A percentile compares a stretch with the other conserved stretches of the same genome.
Evolutionary conservation across 2,888 invertebrate genomes (phyloP).

Genomic region (Sesia bembeciformis): DNA sequence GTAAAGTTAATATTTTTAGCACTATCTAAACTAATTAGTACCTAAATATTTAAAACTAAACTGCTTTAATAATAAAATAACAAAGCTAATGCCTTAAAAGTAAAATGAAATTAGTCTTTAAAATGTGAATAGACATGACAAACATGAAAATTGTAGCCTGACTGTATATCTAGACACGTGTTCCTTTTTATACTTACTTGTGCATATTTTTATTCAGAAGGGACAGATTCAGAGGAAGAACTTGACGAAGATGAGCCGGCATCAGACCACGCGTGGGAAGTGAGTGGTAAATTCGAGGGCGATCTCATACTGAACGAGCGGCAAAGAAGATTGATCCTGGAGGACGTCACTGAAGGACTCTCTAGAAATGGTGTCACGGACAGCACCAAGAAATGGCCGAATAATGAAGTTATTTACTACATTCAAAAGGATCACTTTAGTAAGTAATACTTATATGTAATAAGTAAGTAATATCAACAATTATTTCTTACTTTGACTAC

Average conservation of each 20-base stretch:
- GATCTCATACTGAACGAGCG: slow-evolving; percentile 64
- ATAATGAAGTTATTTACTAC: slow-evolving; percentile 59
- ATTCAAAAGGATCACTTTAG: slow-evolving; percentile 63
- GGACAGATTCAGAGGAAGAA: slow-evolving; percentile 24
- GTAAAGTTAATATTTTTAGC: too few species aligned
- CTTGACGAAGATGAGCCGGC: slow-evolving; percentile 44
- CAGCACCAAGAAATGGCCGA: slow-evolving; percentile 60
- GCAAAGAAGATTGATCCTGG: slow-evolving; percentile 55
- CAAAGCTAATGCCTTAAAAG: too few species aligned
- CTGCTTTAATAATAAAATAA: too few species aligned
- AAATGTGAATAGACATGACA: too few species aligned
- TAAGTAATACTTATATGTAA: slow-evolving; percentile 30
- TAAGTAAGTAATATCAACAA: too few species aligned
- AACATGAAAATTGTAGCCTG: too few species aligned
- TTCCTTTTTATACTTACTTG: too few species aligned
- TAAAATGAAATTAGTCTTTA: too few species aligned
- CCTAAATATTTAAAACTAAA: too few species aligned
- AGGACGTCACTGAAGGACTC: slow-evolving; percentile 54
- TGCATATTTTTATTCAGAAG: background rate
- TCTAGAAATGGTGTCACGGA: slow-evolving; percentile 60
- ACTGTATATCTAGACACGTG: too few species aligned
- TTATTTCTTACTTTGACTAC: too few species aligned
- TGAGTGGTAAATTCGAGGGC: slow-evolving; percentile 70
- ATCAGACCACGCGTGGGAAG: slow-evolving; percentile 64
- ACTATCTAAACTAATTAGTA: too few species aligned